Base-by-base conservation (phyloP, 2,888 invertebrate genomes). In the Mamestra brassicae region DNA sequence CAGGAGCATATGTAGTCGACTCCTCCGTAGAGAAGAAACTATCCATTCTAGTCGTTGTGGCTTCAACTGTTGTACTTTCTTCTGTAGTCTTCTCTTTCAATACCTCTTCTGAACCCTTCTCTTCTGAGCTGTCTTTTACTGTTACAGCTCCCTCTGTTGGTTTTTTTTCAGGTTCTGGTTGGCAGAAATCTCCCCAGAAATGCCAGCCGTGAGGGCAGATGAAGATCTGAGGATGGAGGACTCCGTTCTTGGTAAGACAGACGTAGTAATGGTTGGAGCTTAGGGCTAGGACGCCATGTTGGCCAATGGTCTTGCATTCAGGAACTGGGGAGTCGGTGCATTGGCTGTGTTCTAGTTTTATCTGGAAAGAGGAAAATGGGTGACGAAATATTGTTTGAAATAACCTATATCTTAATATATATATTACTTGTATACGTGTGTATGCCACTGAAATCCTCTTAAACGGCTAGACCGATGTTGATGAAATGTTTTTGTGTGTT, bases 191-290 rank as follows among this genome's bases (percentile, higher is more conserved):
- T 3, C 91, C 92, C 88, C 91, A 92, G 87, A 95, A 96, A 81
- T 88, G 91, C 95, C 95, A 96, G 10, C 96, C 96, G 71, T 96
- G 93, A 0, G 96, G 96, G 62, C 96, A 96, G 61, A 96, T 92
- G 87, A 96, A 96, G 36, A 96, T 83, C 85, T 96, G 96, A 5
- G 96, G 95, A 42, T 93, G 91, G 0, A 95, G 69, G 0, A 45
- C 57, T 0, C 91, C 90, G 0, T 90, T 80, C 61, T 91, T 94
- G 36, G 87, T 87, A 4, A 96, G 89, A 60, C 96, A 96, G 0
- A 96, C 94, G 88, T 93, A 96, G 87, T 96, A 96, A 84, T 96
- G 94, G 80, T 95, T 95, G 10, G 92, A 89, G 73, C 95, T 95
- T 38, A 82, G 58, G 0, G 88, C 81, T 4, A 96, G 75, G 0